Percentiles rank a stretch among this genome's conserved stretches.
These are phyloP conservation scores for Blera fallax DNA, from an alignment of 2,888 invertebrate genomes.

Conservation along the genomic window DNA sequence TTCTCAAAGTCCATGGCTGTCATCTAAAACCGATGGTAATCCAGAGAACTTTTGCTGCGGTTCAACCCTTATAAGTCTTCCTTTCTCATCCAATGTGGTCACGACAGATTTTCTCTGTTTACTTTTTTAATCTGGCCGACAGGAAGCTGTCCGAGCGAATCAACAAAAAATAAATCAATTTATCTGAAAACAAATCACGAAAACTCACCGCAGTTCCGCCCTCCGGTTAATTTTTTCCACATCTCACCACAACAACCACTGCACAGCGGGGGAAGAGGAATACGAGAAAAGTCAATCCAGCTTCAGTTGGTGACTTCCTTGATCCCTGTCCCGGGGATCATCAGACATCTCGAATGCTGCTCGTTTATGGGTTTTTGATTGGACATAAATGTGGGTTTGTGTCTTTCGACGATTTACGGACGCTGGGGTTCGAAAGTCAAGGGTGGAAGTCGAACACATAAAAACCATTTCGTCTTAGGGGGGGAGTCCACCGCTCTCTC, in stretches of 20 bases:
- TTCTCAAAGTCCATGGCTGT: not conserved
- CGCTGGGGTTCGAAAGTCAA: conserved; percentile 29
- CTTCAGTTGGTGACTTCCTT: conserved; percentile 59
- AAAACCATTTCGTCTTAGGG: not conserved
- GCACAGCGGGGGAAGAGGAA: conserved; percentile 4
- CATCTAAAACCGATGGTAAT: conserved; percentile 27
- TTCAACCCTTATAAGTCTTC: conserved; percentile 48
- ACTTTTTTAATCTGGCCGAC: conserved; percentile 42
- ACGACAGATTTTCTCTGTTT: conserved; percentile 28
- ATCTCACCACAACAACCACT: conserved; percentile 9
- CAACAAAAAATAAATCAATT: conserved; percentile 67
- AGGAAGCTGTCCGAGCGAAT: conserved; percentile 50
- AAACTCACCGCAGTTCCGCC: conserved; percentile 57
- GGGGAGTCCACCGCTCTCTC: not conserved
- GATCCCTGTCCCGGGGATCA: conserved; percentile 66
- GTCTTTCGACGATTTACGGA: conserved; percentile 50
- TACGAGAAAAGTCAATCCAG: conserved; percentile 52
- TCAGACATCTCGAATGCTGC: conserved; percentile 58
- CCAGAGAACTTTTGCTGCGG: conserved; percentile 36
- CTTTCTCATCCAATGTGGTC: conserved; percentile 44
- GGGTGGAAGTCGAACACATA: conserved; percentile 43
- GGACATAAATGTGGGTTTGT: conserved; percentile 67
- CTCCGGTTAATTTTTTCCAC: conserved; percentile 47
- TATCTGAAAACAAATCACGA: conserved; percentile 69
- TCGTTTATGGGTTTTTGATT: conserved; percentile 71